Conservation (phyloP, 1,140 invertebrate species). For the Drosophila sturtevanti region DNA sequence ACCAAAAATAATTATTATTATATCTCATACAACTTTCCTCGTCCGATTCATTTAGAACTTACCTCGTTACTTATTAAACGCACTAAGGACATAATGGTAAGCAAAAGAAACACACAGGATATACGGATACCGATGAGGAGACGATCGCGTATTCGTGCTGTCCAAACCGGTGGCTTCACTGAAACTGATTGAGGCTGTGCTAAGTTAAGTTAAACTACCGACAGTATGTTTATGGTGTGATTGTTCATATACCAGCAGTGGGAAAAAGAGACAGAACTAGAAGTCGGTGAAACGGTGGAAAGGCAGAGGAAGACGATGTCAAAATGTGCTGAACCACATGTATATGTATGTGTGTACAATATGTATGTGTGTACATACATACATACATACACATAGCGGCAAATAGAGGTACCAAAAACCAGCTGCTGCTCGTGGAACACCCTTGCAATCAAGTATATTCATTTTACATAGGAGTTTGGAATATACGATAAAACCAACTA, state of each 20-base stretch:
- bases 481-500: too few relatives aligned
- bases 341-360: too few relatives aligned
- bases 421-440: constrained; percentile 35
- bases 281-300: constrained; percentile 15
- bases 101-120: constrained; percentile 18
- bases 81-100: constrained; percentile 67
- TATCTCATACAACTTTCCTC: not conserved
- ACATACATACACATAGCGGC: not conserved
- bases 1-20: not conserved
- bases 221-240: constrained; percentile 54
- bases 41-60: constrained; percentile 23
- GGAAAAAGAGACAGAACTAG: not conserved
- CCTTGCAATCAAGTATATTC: not conserved
- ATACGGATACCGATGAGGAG: constrained; percentile 13
- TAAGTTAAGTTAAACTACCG: constrained; percentile 30
- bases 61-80: constrained; percentile 77
- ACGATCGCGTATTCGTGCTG: constrained; percentile 56
- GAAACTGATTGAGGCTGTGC: constrained; percentile 71
- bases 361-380: not conserved
- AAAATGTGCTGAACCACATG: constrained; percentile 36
- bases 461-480: not conserved
- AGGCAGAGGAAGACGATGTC: constrained; percentile 14
- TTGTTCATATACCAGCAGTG: constrained; percentile 71
- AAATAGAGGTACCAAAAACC: constrained; percentile 14
- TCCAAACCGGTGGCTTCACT: constrained; percentile 71